These are phyloP conservation scores for Neoascia interrupta DNA, from an alignment of 2,888 invertebrate genomes.

Conservation along the genomic window DNA sequence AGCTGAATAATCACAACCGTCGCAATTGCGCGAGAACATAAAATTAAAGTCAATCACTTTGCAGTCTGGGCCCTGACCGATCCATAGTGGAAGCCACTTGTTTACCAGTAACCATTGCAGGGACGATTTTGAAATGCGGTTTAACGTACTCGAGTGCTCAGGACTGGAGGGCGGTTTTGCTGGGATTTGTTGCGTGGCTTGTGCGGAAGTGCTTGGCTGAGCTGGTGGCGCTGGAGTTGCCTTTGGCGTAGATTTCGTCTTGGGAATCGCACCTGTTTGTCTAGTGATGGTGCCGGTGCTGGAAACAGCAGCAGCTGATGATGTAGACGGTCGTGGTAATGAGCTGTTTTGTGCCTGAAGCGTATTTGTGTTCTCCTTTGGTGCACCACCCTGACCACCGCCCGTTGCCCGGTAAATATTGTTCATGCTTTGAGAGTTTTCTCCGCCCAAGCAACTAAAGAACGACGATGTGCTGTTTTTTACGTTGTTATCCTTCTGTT, in stretches of 20 bases:
- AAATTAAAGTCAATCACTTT: constrained; percentile 81
- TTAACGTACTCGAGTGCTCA: constrained; percentile 75
- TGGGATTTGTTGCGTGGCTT: constrained; percentile 35
- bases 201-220: constrained; percentile 16
- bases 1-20: constrained; percentile 76
- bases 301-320: constrained; percentile 17
- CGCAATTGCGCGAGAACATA: constrained; percentile 80
- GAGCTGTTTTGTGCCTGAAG: no score
- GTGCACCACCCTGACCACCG: constrained; percentile 61
- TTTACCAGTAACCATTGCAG: constrained; percentile 85
- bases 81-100: constrained; percentile 84
- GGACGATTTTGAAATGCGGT: constrained; percentile 83
- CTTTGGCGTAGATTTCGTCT: constrained; percentile 72
- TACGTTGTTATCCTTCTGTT: constrained; percentile 73
- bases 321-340: constrained; percentile 11
- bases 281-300: constrained; percentile 32
- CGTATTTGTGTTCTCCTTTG: constrained; percentile 43
- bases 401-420: constrained; percentile 77
- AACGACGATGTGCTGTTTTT: constrained; percentile 79
- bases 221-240: constrained; percentile 19
- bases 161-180: constrained; percentile 61
- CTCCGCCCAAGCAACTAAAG: constrained; percentile 79
- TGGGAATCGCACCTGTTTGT: constrained; percentile 73
- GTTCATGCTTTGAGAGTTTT: constrained; percentile 80
- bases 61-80: constrained; percentile 81